Evolutionary conservation across 2,113 vertebrate species (phyloP), one percentile per base, ranked within the genome.

Genomic region (Periophthalmus modestus): DNA sequence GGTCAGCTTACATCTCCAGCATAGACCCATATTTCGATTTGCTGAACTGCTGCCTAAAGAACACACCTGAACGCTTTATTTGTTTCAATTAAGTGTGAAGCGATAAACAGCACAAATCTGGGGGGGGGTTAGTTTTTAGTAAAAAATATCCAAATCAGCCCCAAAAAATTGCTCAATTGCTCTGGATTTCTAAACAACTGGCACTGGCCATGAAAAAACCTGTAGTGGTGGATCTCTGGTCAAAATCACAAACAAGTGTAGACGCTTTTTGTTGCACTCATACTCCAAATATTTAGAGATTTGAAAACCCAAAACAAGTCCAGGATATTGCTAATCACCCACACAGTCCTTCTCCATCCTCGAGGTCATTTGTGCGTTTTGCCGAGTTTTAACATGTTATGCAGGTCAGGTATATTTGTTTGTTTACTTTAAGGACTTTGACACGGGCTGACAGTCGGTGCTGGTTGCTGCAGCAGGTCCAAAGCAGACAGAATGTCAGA

Each of bases 401-500:
- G 62, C 62, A 11, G 62, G 34, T 19, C 62, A 12, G 34, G 62
- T 16, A 11, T 7, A 19, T 39, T 65, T 65, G 62, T 65, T 65
- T 65, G 62, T 43, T n/a, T 65, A 65, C 62, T 39, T 65, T 65
- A 65, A 65, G 62, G 62, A 65, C 62, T 65, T 65, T 65, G 62
- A 65, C 62, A 39, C 18, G 28, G 9, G 34, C 34, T 65, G 62
- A 65, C 62, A 65, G 62, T 59, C 12, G 13, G 62, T n/a, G 33
- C 33, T 65, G 62, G 5, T n/a, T n/a, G n/a, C n/a, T 63, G 39
- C 73, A 48, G 47, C 28, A 77, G 75, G 80, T 85, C 71, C 34
- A 11, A 10, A 65, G 62, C 62, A 52, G 77, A 58, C 66, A 66
- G 73, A 83, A 72, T 74, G 75, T 80, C 72, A 68, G 68, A 18